These are phyloP conservation scores for Cerceris ruficornis DNA, from an alignment of 2,888 invertebrate genomes.

Conservation along the genomic window DNA sequence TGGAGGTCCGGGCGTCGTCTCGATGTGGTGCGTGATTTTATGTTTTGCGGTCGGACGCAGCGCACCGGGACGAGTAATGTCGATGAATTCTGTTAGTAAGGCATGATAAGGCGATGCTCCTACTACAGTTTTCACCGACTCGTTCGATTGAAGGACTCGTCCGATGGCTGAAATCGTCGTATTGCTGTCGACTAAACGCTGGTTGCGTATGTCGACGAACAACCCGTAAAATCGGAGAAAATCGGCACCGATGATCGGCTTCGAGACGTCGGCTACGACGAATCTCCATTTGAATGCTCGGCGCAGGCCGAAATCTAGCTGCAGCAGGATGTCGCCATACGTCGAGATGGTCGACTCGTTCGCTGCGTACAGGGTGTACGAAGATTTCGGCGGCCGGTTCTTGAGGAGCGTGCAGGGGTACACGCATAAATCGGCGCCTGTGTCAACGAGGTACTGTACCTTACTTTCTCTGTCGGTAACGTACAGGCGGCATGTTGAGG, in stretches of 20 bases:
- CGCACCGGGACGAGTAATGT: slow-evolving; percentile 41
- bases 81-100: slow-evolving; percentile 30
- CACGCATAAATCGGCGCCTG: neutral
- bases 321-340: slow-evolving; percentile 63
- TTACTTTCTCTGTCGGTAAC: slow-evolving; percentile 1
- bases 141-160: neutral
- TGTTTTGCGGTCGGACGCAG: slow-evolving; percentile 6
- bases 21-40: slow-evolving; percentile 56
- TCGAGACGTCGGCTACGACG: slow-evolving; percentile 70
- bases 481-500: neutral
- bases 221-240: slow-evolving; percentile 70
- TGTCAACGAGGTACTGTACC: neutral
- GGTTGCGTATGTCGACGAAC: slow-evolving; percentile 66
- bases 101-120: slow-evolving; percentile 18
- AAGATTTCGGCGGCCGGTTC: neutral
- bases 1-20: neutral
- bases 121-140: neutral
- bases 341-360: slow-evolving; percentile 45
- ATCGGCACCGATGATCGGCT: slow-evolving; percentile 76
- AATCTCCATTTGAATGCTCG: slow-evolving; percentile 70
- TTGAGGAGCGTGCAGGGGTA: neutral
- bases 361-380: slow-evolving; percentile 57
- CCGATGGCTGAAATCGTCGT: neutral
- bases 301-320: slow-evolving; percentile 67
- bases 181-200: slow-evolving; percentile 53